A percentile compares a stretch with the other conserved stretches of the same genome.
Evolutionary conservation across 2,113 vertebrate genomes (phyloP).

Genomic region (Cavia porcellus): DNA sequence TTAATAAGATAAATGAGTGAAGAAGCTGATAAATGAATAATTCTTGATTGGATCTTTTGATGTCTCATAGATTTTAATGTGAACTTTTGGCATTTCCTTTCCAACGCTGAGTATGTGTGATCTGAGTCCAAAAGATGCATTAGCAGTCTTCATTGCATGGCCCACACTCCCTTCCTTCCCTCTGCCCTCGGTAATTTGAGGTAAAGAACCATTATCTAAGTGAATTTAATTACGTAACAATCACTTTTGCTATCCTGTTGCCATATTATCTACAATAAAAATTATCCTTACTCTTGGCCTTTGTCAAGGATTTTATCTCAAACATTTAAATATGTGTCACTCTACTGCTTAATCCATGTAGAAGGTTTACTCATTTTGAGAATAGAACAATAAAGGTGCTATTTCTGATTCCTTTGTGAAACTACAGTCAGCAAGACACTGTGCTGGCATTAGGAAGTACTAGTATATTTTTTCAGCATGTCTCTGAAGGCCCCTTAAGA

Average conservation of each 20-base stretch:
- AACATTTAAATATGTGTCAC: neutral
- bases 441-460: neutral
- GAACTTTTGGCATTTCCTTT: neutral
- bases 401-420: neutral
- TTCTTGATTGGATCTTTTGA: neutral
- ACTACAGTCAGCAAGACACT: neutral
- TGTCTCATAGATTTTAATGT: neutral
- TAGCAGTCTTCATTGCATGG: neutral
- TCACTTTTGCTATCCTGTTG: neutral
- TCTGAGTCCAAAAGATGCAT: neutral
- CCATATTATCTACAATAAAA: neutral
- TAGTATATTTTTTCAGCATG: neutral
- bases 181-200: neutral
- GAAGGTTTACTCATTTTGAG: neutral
- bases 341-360: neutral
- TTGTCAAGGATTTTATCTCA: neutral
- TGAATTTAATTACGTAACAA: neutral
- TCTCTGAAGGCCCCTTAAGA: conserved; percentile 5
- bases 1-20: neutral
- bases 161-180: neutral
- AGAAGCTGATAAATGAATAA: neutral
- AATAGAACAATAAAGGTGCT: neutral
- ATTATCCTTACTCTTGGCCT: neutral
- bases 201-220: neutral
- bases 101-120: neutral